Evolutionary conservation across 2,797 vertebrate genomes (phyloP).

Genomic region (Xenentodon cancila): DNA sequence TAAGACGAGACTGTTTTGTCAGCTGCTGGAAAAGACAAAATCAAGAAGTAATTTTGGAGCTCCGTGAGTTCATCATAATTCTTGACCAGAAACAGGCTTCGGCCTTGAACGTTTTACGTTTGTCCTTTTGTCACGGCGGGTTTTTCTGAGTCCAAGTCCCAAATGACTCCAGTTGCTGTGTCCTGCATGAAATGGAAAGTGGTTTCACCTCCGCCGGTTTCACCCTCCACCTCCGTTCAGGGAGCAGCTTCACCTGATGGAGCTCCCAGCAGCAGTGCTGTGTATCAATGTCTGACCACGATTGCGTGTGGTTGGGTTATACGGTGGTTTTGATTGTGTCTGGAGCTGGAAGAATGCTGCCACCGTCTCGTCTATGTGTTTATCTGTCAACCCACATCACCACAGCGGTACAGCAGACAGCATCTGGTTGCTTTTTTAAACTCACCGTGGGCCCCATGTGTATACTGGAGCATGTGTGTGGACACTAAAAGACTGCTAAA

Average conservation of each 20-base stretch:
- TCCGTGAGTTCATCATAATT: background rate
- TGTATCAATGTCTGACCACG: slow-evolving; percentile 56
- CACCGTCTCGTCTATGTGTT: slow-evolving; percentile 60
- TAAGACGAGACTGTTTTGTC: slow-evolving; percentile 4
- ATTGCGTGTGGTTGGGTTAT: slow-evolving; percentile 59
- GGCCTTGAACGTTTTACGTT: background rate
- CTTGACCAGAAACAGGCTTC: background rate
- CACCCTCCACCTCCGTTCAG: slow-evolving; percentile 5
- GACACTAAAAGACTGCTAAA: slow-evolving; percentile 20
- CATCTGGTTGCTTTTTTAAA: slow-evolving; percentile 62
- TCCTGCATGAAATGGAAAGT: slow-evolving; percentile 3
- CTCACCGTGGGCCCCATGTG: slow-evolving; percentile 21
- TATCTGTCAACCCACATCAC: slow-evolving; percentile 66
- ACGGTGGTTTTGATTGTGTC: slow-evolving; percentile 66
- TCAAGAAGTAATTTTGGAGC: background rate
- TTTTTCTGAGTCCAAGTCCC: background rate
- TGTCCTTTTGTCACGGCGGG: background rate
- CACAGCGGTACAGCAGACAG: slow-evolving; percentile 44
- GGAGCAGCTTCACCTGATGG: slow-evolving; percentile 22
- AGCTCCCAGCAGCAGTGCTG: slow-evolving; percentile 30
- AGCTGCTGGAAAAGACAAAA: background rate
- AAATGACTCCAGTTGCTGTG: background rate
- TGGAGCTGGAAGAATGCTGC: slow-evolving; percentile 63
- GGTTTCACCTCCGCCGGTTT: slow-evolving; percentile 1
- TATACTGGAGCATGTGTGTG: slow-evolving; percentile 12